A percentile compares a stretch with the other conserved stretches of the same genome.
Conservation (phyloP, 2,113 vertebrate genomes). For the Pyxicephalus adspersus region DNA sequence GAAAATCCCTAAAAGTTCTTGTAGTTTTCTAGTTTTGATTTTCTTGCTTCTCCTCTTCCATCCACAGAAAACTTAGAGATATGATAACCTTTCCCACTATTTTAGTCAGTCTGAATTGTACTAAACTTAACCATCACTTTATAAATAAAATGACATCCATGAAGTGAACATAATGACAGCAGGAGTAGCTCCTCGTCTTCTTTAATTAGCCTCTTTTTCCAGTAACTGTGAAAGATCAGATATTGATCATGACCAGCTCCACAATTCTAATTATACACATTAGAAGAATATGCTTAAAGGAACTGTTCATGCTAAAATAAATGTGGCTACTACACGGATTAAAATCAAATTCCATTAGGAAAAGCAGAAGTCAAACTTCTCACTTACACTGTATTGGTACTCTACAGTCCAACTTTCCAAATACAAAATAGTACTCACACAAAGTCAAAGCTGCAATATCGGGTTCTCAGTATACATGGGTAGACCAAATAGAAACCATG, state of each 20-base stretch:
- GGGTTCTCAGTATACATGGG: too few relatives aligned
- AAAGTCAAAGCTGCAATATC: too few relatives aligned
- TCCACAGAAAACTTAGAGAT: slow-evolving; percentile 7
- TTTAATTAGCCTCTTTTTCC: slow-evolving; percentile 64
- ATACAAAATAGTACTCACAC: too few relatives aligned
- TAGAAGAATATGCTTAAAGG: background rate
- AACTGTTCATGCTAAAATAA: too few relatives aligned
- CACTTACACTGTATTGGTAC: too few relatives aligned
- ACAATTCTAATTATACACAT: background rate
- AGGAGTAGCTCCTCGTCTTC: slow-evolving; percentile 60
- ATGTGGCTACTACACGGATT: too few relatives aligned
- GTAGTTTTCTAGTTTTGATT: background rate
- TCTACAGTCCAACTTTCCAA: too few relatives aligned
- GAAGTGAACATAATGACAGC: slow-evolving; percentile 55
- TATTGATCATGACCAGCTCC: slow-evolving; percentile 65
- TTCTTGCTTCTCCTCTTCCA: slow-evolving; percentile 7
- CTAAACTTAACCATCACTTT: slow-evolving; percentile 32
- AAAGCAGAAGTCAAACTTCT: too few relatives aligned
- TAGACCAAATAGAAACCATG: too few relatives aligned
- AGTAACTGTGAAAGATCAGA: slow-evolving; percentile 64
- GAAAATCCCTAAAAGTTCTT: background rate
- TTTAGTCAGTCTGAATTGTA: slow-evolving; percentile 5
- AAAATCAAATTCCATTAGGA: too few relatives aligned
- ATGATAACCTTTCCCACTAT: background rate
- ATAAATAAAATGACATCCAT: slow-evolving; percentile 59